Percentiles rank a stretch among this genome's conserved stretches.
These are phyloP conservation scores for Leptopilina boulardi DNA, from an alignment of 1,140 invertebrate species.

Conservation along the genomic window DNA sequence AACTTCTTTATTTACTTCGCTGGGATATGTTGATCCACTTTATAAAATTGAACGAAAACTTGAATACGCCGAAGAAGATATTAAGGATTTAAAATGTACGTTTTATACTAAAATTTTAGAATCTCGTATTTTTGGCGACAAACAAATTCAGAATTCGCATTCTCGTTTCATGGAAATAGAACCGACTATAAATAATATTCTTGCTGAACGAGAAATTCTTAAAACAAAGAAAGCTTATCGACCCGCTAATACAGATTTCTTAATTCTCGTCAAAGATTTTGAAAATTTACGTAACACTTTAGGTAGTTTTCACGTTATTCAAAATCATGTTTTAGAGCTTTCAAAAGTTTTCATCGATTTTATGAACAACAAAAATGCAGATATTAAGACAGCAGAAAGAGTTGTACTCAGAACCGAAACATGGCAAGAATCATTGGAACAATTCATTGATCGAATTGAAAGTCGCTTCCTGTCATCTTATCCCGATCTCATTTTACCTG, in stretches of 20 bases:
- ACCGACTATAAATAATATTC: slow-evolving; percentile 53
- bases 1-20: slow-evolving; percentile 69
- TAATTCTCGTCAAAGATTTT: slow-evolving; percentile 68
- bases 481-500: slow-evolving; percentile 81
- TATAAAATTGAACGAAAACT: slow-evolving; percentile 83
- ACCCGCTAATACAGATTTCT: slow-evolving; percentile 77
- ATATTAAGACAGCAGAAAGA: slow-evolving; percentile 58
- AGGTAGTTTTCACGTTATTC: slow-evolving; percentile 53
- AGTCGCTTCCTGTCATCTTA: slow-evolving; percentile 78
- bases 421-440: slow-evolving; percentile 78
- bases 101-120: slow-evolving; percentile 60
- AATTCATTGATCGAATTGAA: slow-evolving; percentile 78
- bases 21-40: slow-evolving; percentile 83
- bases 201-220: slow-evolving; percentile 52
- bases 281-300: slow-evolving; percentile 58
- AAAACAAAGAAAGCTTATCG: slow-evolving; percentile 75
- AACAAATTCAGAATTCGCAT: slow-evolving; percentile 43
- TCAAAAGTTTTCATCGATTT: slow-evolving; percentile 1
- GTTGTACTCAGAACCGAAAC: slow-evolving; percentile 73
- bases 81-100: slow-evolving; percentile 64
- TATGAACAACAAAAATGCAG: not conserved
- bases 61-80: slow-evolving; percentile 81
- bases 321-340: slow-evolving; percentile 50
- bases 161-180: slow-evolving; percentile 50
- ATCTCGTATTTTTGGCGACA: slow-evolving; percentile 53